phyloP scores from a whole-genome alignment of 2,888 invertebrate species.

The Timema podura region DNA sequence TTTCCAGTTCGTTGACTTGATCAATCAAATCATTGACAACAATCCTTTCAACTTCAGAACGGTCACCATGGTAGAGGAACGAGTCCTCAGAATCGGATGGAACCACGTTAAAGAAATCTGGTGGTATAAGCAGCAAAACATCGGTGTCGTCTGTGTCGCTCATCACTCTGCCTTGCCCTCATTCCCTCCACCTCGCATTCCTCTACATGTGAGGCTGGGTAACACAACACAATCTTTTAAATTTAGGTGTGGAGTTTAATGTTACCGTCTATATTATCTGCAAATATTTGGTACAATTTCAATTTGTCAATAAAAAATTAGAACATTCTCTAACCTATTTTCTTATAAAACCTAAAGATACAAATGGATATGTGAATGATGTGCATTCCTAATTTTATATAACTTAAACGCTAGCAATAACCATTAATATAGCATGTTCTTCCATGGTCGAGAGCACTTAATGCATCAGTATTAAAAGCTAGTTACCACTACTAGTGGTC shows the following conservation, averaged over 20 bases:
- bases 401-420: no score
- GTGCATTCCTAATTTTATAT: no score
- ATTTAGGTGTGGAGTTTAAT: no score
- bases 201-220: neutral
- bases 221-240: no score
- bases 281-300: neutral
- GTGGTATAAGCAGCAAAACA: slow-evolving; percentile 72
- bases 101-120: slow-evolving; percentile 65
- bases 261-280: neutral
- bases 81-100: slow-evolving; percentile 44
- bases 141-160: slow-evolving; percentile 80
- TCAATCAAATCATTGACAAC: slow-evolving; percentile 61
- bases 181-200: neutral
- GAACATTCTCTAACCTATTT: no score
- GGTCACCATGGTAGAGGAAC: slow-evolving; percentile 21
- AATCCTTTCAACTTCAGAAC: slow-evolving; percentile 26
- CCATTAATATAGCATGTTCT: no score
- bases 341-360: no score
- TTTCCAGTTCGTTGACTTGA: slow-evolving; percentile 57
- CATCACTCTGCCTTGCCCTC: slow-evolving; percentile 45
- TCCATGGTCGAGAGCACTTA: no score
- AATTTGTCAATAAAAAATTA: no score
- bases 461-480: no score
- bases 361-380: no score
- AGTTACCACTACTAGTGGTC: no score